phyloP scores from a whole-genome alignment of 2,113 vertebrate genomes.

The Carassius carassius region DNA sequence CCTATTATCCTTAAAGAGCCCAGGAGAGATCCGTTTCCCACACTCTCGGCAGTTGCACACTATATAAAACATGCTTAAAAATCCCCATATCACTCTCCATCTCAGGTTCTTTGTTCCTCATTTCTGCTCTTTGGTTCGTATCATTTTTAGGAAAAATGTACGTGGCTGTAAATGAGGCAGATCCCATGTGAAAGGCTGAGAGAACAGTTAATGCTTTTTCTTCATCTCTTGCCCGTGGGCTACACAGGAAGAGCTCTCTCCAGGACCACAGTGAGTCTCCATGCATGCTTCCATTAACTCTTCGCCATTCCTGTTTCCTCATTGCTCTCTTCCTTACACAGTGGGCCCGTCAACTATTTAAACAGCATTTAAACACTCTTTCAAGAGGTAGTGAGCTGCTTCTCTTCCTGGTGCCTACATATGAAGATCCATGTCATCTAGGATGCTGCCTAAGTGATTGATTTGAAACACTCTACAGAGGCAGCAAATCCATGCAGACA shows the following conservation, averaged over 20 bases:
- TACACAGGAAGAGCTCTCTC: constrained; percentile 59
- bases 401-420: not conserved
- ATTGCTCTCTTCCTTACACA: constrained; percentile 48
- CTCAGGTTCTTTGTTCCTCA: constrained; percentile 31
- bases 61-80: constrained; percentile 46
- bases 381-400: not conserved
- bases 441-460: not conserved
- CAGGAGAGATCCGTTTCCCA: constrained; percentile 26
- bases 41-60: constrained; percentile 30
- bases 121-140: constrained; percentile 51
- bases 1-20: constrained; percentile 45
- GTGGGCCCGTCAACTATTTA: not conserved
- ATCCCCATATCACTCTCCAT: constrained; percentile 39
- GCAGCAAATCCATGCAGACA: not conserved
- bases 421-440: not conserved
- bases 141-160: constrained; percentile 55
- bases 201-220: constrained; percentile 67
- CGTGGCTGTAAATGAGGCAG: constrained; percentile 61
- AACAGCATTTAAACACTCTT: not conserved
- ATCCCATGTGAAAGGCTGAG: constrained; percentile 68
- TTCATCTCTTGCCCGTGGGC: constrained; percentile 58
- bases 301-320: constrained; percentile 51
- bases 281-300: constrained; percentile 17
- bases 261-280: constrained; percentile 68
- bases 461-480: not conserved